Evolutionary conservation across 2,113 vertebrate species (phyloP).

Genomic region (Candoia aspera): DNA sequence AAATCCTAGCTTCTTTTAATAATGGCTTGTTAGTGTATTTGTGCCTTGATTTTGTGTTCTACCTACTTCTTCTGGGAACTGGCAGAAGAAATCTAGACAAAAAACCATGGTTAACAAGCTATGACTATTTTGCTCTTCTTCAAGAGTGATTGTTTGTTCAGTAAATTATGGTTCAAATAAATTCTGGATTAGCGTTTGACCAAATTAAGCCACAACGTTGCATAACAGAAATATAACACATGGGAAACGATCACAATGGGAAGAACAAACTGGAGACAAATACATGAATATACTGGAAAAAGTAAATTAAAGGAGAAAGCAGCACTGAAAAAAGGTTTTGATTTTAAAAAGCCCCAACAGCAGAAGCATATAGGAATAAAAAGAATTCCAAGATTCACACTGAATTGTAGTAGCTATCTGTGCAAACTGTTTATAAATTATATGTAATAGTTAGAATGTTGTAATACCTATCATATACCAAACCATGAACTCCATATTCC

Average conservation of each 20-base stretch:
- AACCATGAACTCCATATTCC: constrained; percentile 88
- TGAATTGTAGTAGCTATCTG: neutral
- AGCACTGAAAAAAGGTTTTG: neutral
- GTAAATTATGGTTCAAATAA: too few species aligned
- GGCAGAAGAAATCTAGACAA: too few species aligned
- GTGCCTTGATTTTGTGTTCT: too few species aligned
- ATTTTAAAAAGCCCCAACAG: neutral
- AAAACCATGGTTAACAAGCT: too few species aligned
- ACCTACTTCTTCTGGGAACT: too few species aligned
- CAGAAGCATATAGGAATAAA: neutral
- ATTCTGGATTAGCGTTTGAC: too few species aligned
- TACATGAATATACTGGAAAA: neutral
- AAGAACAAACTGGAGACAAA: neutral
- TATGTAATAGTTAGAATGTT: neutral
- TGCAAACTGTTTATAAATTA: neutral
- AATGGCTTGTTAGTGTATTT: too few species aligned
- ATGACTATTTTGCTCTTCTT: too few species aligned
- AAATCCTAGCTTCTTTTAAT: too few species aligned
- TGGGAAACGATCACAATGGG: neutral
- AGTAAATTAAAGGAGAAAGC: neutral
- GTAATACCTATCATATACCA: constrained; percentile 93
- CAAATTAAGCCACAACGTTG: too few species aligned
- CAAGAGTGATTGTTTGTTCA: too few species aligned
- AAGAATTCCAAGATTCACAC: neutral
- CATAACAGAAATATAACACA: neutral